Evolutionary conservation across 2,888 invertebrate genomes (phyloP), one percentile per base, ranked within the genome.

Genomic region (Raillietiella orientalis): DNA sequence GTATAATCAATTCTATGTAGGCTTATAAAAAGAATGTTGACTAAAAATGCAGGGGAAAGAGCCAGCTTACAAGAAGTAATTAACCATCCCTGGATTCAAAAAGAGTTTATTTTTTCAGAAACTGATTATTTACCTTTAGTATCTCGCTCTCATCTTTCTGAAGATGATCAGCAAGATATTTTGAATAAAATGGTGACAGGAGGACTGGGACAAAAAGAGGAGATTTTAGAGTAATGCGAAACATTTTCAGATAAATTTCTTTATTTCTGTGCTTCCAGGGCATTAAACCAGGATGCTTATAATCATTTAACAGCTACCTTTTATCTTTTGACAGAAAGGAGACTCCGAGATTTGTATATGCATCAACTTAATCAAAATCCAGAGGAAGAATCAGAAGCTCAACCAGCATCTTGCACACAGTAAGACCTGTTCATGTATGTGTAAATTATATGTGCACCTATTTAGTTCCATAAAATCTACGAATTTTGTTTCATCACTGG

Each of bases 231-330:
- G 66, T 74, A 45, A 55, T 60, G 6, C 10, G 22, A 27, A 27
- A 27, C 9, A 14, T 14, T 12, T n/a, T 24, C 4, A 28, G 10
- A 10, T n/a, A 13, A 22, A 24, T 15, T 24, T 19, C 21, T 30
- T 29, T 30, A 20, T 32, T 35, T 46, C 14, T 21, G 23, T 22
- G 13, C 23, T 28, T 45, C 15, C 43, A 75, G 74, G 34, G 70
- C 82, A 28, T 52, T 96, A 40, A 82, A 87, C 42, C 71, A 69
- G 43, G 77, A 90, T 50, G 79, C 82, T 42, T 96, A 96, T 50
- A 84, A 84, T 52, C 84, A 96, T 48, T 70, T 96, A 40, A 90
- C 93, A 16, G 93, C 93, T 24, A 96, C 93, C 12, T 96, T 90
- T 51, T 96, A 74, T 51, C 55, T 96, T 37, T 52, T 96, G 37